A percentile compares a stretch with the other conserved stretches of the same genome.
These are phyloP conservation scores for Hydrozoanthus tunicans DNA, from an alignment of 64 coral and sea anemone species.

Conservation along the genomic window DNA sequence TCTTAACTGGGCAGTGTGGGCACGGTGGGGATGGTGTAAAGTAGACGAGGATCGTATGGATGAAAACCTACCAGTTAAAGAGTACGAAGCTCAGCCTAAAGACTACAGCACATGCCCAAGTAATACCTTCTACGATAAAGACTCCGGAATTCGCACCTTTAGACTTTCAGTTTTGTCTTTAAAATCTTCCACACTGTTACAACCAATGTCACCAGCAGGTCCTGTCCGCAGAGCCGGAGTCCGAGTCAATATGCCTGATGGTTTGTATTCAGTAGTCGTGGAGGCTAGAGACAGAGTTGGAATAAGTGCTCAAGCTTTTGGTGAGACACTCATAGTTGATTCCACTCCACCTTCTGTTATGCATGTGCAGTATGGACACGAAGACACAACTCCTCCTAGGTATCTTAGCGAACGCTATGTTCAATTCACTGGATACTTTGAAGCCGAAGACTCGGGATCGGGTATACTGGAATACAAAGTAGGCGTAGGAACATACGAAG, in stretches of 20 bases:
- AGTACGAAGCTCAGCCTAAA: slow-evolving; percentile 36
- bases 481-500: slow-evolving; percentile 76
- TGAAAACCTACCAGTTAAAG: slow-evolving; percentile 13
- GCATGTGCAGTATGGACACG: slow-evolving; percentile 74
- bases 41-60: slow-evolving; percentile 61
- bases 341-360: slow-evolving; percentile 66
- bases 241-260: slow-evolving; percentile 74
- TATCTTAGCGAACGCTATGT: slow-evolving; percentile 29
- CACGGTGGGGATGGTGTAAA: slow-evolving; percentile 94
- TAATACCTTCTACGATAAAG: slow-evolving; percentile 81
- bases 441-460: slow-evolving; percentile 80
- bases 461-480: slow-evolving; percentile 76
- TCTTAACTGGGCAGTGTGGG: slow-evolving; percentile 89
- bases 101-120: slow-evolving; percentile 61
- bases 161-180: slow-evolving; percentile 84
- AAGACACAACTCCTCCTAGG: slow-evolving; percentile 30
- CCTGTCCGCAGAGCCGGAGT: slow-evolving; percentile 65
- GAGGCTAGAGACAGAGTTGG: slow-evolving; percentile 85
- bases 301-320: slow-evolving; percentile 34
- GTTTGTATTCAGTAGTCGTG: slow-evolving; percentile 87
- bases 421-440: slow-evolving; percentile 78
- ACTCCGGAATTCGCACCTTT: slow-evolving; percentile 79
- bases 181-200: slow-evolving; percentile 49
- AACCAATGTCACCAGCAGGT: slow-evolving; percentile 62
- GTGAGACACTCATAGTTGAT: slow-evolving; percentile 87